Evolutionary conservation across 1,140 invertebrate species (phyloP), one percentile per base, ranked within the genome.

Genomic region (Telenomus remus): DNA sequence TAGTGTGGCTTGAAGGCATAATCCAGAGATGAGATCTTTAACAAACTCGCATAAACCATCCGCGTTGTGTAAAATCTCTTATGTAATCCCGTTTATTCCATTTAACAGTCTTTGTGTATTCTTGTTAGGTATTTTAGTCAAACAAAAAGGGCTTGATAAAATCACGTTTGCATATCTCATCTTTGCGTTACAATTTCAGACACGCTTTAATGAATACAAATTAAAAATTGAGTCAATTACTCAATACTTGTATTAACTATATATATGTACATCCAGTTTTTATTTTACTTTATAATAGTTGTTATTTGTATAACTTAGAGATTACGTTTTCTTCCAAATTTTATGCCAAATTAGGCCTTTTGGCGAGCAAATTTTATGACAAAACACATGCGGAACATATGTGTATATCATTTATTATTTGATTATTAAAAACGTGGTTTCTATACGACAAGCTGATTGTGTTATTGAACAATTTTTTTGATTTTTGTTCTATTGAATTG

Each of bases 11-110:
- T 35, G 37, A 35, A 48, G n/a, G 5, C 27, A 50, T 27, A 60
- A 60, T 60, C 50, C 35, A 60, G 37, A 60, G 57, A 60, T 50
- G 57, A 60, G 44, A 59, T 37, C 4, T 0, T 56, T 11, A 27
- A 46, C 13, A 44, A 47, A 19, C 15, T 6, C n/a, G 2, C 37
- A 11, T 44, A 12, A 44, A 12, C 1, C 13, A 13, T 4, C 4
- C 11, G 13, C 11, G 2, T 44, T 44, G 43, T 39, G n/a, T 10
- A 10, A n/a, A 35, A 39, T 10, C n/a, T 39, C 37, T 39, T 39
- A 10, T n/a, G 9, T n/a, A 39, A 39, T 11, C n/a, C n/a, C n/a
- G n/a, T 11, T 39, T 39, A 11, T 39, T 39, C n/a, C 2, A 4
- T 39, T 39, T 39, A 10, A 39, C 37, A 39, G 37, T 39, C 37